phyloP scores from a whole-genome alignment of 92 coral and sea anemone species.

The Palythoa caribaeorum region DNA sequence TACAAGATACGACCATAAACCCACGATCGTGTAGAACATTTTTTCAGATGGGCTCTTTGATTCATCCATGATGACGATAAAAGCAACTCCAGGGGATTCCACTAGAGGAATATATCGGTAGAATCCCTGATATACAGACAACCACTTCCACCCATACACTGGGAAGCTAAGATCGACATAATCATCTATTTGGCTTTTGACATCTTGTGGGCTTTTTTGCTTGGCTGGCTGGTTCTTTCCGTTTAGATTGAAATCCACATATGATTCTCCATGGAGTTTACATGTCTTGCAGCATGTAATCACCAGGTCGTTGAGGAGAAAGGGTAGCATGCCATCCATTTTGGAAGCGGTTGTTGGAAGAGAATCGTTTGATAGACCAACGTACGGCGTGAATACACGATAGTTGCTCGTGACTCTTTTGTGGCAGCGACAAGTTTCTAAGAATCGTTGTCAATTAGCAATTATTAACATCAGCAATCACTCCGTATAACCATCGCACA shows the following conservation, averaged over 20 bases:
- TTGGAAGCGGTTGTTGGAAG: conserved; percentile 38
- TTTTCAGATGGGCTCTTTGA: conserved; percentile 54
- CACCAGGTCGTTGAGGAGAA: conserved; percentile 71
- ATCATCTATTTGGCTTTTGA: conserved; percentile 59
- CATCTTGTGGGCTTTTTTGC: conserved; percentile 61
- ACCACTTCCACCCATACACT: conserved; percentile 87
- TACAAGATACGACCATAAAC: conserved; percentile 72
- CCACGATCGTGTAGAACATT: conserved; percentile 59
- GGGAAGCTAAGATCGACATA: conserved; percentile 80
- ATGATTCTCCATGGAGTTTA: conserved; percentile 78
- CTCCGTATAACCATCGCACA: not conserved
- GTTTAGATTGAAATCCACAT: conserved; percentile 74
- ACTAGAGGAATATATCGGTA: conserved; percentile 79
- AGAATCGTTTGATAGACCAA: conserved; percentile 31
- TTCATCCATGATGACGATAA: conserved; percentile 69
- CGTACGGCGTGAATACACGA: conserved; percentile 84
- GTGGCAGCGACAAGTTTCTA: conserved; percentile 90
- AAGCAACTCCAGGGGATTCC: conserved; percentile 85
- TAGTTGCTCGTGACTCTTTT: conserved; percentile 75
- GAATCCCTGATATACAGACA: conserved; percentile 52
- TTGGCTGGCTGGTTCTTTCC: conserved; percentile 69
- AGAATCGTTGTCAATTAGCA: not conserved
- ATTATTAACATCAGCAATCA: not conserved
- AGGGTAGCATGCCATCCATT: conserved; percentile 86
- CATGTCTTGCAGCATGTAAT: conserved; percentile 80